phyloP scores from a whole-genome alignment of 2,113 vertebrate species.

The Oriolus oriolus region DNA sequence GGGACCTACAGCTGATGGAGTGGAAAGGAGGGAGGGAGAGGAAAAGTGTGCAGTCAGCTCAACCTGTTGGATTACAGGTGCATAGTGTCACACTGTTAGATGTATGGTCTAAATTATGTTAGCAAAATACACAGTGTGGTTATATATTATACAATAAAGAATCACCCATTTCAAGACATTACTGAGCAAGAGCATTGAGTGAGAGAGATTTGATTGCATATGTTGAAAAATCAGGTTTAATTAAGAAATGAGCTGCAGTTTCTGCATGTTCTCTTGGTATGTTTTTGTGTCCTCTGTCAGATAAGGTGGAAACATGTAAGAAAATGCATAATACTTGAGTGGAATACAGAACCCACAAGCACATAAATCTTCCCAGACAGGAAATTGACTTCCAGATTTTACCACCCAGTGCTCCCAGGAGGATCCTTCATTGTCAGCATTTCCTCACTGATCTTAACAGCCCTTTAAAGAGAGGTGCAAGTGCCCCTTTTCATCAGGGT shows the following conservation, averaged over 20 bases:
- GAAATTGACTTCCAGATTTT: neutral
- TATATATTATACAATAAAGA: neutral
- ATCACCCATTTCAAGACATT: neutral
- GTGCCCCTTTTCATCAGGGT: neutral
- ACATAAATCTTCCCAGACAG: neutral
- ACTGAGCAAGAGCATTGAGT: neutral
- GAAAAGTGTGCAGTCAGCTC: neutral
- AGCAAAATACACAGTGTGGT: neutral
- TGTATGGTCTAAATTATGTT: neutral
- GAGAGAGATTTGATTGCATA: neutral
- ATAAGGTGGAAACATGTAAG: neutral
- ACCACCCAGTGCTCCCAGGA: neutral
- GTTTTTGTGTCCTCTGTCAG: neutral
- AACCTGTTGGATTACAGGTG: neutral
- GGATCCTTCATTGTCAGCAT: neutral
- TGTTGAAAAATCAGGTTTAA: neutral
- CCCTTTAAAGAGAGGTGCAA: neutral
- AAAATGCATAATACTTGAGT: neutral
- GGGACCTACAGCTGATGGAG: neutral
- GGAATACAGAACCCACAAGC: neutral
- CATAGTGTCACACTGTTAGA: fast-evolving
- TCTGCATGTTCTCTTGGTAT: neutral
- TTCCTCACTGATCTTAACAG: neutral
- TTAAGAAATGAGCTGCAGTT: neutral
- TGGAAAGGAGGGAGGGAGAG: neutral